Percentiles rank a stretch among this genome's conserved stretches.
These are phyloP conservation scores for Scarus forsteni DNA, from an alignment of 2,797 vertebrate genomes.

Conservation along the genomic window DNA sequence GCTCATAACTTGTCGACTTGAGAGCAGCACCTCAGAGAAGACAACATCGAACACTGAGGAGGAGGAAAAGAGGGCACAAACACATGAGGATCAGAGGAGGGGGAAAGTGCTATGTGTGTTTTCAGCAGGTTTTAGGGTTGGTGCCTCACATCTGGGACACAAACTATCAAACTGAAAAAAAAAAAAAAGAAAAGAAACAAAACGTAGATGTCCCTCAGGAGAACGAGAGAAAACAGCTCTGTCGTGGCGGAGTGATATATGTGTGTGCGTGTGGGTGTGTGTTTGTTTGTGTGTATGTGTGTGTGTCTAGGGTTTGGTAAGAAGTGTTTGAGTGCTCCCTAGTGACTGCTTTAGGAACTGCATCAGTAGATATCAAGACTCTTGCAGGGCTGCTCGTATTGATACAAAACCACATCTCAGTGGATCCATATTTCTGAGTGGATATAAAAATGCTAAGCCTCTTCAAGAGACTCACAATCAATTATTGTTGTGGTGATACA, in stretches of 20 bases:
- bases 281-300: constrained; percentile 11
- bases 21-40: constrained; percentile 9
- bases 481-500: too few species aligned
- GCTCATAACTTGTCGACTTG: constrained; percentile 18
- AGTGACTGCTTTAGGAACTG: constrained; percentile 24
- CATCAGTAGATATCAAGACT: not conserved
- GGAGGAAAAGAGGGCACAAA: constrained; percentile 25
- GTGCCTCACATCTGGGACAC: constrained; percentile 79
- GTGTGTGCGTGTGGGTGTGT: constrained; percentile 19
- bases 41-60: not conserved
- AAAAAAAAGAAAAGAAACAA: constrained; percentile 49
- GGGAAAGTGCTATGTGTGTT: constrained; percentile 67
- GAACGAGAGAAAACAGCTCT: constrained; percentile 72
- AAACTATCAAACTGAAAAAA: constrained; percentile 75
- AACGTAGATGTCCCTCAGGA: constrained; percentile 70
- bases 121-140: constrained; percentile 53
- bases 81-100: constrained; percentile 41
- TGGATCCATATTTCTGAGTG: too few species aligned
- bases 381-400: too few species aligned
- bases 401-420: too few species aligned
- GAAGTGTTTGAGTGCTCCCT: constrained; percentile 65
- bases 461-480: too few species aligned
- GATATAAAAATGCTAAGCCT: too few species aligned
- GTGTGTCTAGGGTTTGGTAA: constrained; percentile 3
- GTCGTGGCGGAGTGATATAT: constrained; percentile 63